Percentiles rank a stretch among this genome's conserved stretches.
These are phyloP conservation scores for Bimastos eiseni DNA, from an alignment of 2,888 invertebrate species.

Conservation along the genomic window DNA sequence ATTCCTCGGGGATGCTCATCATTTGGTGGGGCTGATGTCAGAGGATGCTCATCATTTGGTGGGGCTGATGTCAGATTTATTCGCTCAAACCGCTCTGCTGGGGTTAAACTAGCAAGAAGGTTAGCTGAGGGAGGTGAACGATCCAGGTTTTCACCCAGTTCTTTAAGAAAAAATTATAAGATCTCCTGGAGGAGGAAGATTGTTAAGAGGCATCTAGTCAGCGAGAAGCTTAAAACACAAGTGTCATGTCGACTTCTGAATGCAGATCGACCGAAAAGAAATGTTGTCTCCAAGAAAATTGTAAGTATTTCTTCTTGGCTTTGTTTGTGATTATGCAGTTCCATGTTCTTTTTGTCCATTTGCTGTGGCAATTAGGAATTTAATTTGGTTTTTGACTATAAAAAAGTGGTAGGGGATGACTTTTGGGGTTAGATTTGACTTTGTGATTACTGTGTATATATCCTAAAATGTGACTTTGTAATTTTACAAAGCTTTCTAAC, in stretches of 20 bases:
- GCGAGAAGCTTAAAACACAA: slow-evolving; percentile 4
- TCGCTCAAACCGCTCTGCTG: not conserved
- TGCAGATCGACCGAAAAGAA: not conserved
- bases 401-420: not conserved
- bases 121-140: not conserved
- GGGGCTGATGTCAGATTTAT: not conserved
- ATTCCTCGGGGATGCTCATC: not conserved
- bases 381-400: not conserved
- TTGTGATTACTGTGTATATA: not conserved
- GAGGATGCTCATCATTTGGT: not conserved
- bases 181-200: slow-evolving; percentile 22
- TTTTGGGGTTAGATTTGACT: not conserved
- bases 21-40: not conserved
- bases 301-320: not conserved
- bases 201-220: slow-evolving; percentile 10
- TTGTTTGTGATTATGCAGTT: not conserved
- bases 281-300: not conserved
- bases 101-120: not conserved
- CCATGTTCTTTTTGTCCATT: not conserved
- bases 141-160: not conserved
- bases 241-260: slow-evolving; percentile 13
- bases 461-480: not conserved
- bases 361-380: not conserved
- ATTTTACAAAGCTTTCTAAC: not conserved
- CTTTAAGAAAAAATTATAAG: not conserved